Base-by-base conservation (phyloP, 1,140 invertebrate genomes). In the Microplitis mediator region DNA sequence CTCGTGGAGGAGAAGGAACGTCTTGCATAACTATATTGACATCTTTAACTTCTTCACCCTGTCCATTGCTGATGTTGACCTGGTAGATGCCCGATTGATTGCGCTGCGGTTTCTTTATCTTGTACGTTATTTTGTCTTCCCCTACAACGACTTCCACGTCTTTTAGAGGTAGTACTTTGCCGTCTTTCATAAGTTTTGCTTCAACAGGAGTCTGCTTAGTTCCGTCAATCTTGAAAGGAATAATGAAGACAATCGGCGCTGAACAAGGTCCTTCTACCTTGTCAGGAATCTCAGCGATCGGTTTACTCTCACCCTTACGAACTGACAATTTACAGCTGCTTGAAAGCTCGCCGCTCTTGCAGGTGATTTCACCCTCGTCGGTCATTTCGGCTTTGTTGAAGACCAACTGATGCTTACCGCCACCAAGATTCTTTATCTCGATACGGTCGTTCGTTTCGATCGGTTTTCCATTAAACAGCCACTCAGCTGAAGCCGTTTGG, bases 221-320 rank as follows among this genome's bases (percentile, higher is more conserved):
- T 84, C 96, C 96, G 76, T 90, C 90, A 82, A 97, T 95, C 96
- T 94, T 94, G 87, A 94, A 99, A 80, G 97, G 97, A 83, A 98
- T 93, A 84, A 96, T 92, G 80, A 96, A 92, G 69, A 93, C 87
- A 62, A 97, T 91, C 45, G 94, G 93, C 76, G 93, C 90, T 82
- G 90, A 92, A 77, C 91, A 90, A 51, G 95, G 94, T 68, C 93
- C 95, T 84, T 94, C 92, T 80, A 95, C 92, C 61, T 92, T 91
- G 72, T 94, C 92, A 13, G 94, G 93, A 77, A 94, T 93, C 73
- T 95, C 91, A 69, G 94, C 94, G 65, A 91, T 89, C 3, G 95
- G 95, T 75, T 92, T 92, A 51, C 92, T 94, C 85, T 96, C 95
- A 58, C 94, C 95, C 78, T 95, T 94, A 73, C 93, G 94, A 0